Conservation (phyloP, 2,113 vertebrate genomes). For the Cynoglossus semilaevis region DNA sequence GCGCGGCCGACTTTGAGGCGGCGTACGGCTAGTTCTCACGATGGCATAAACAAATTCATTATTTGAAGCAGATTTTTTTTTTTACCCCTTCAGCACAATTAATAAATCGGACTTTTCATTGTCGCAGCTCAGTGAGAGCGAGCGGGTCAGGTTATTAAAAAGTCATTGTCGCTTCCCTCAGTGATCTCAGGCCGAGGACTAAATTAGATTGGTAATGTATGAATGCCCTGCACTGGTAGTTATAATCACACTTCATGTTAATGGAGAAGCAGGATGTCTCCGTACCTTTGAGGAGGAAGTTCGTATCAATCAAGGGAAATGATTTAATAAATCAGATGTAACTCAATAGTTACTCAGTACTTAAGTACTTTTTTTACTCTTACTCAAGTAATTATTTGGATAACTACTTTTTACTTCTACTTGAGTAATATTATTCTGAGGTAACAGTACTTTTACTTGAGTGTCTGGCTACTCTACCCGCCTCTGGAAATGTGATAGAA, state of each 20-base stretch:
- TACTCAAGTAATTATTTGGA: no score
- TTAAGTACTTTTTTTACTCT: no score
- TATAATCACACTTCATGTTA: conserved; percentile 41
- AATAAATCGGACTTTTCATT: conserved; percentile 63
- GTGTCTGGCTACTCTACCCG: no score
- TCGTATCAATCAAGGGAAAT: conserved; percentile 12
- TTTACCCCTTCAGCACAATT: conserved; percentile 48
- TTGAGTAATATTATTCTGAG: no score
- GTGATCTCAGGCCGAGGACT: conserved; percentile 50
- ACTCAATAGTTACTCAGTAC: no score
- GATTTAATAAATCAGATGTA: no score
- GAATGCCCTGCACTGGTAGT: conserved; percentile 55
- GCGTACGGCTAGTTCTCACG: conserved; percentile 18
- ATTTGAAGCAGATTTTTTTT: conserved; percentile 46
- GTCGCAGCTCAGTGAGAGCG: conserved; percentile 52
- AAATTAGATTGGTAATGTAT: conserved; percentile 60
- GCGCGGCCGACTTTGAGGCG: conserved; percentile 23
- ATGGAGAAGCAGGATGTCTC: conserved; percentile 1
- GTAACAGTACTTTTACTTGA: no score
- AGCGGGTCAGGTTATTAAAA: conserved; percentile 71
- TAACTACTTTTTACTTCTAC: no score
- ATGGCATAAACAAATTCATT: conserved; percentile 60
- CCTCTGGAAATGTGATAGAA: no score
- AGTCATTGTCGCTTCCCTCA: conserved; percentile 56
- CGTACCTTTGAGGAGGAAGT: conserved; percentile 23